These are phyloP conservation scores for Syritta pipiens DNA, from an alignment of 2,888 invertebrate species.

Conservation along the genomic window DNA sequence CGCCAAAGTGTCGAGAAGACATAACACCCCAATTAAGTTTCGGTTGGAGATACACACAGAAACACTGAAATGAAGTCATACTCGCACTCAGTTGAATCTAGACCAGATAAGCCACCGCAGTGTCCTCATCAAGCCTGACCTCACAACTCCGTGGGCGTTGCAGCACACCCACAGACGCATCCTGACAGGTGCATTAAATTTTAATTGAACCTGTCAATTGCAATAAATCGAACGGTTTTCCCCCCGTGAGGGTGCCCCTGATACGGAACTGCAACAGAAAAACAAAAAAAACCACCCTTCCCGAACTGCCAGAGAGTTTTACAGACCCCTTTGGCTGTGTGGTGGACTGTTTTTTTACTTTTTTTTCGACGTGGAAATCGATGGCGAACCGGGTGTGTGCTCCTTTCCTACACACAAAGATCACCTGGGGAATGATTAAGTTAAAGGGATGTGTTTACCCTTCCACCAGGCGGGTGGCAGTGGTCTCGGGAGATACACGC, in stretches of 20 bases:
- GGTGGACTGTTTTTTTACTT: constrained; percentile 4
- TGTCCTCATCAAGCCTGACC: no score
- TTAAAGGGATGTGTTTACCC: constrained; percentile 28
- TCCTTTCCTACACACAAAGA: not conserved
- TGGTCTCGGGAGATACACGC: no score
- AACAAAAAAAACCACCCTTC: not conserved
- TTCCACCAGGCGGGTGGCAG: not conserved
- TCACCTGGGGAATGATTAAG: constrained; percentile 32
- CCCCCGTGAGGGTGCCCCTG: constrained; percentile 8
- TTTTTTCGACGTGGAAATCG: not conserved
- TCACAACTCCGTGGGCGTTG: not conserved
- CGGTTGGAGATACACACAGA: no score
- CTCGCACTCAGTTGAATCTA: no score
- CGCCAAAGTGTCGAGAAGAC: no score
- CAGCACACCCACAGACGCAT: not conserved
- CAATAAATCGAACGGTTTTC: constrained; percentile 22
- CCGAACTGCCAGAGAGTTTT: no score
- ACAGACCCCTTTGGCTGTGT: no score
- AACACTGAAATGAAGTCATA: no score
- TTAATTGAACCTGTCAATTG: constrained; percentile 55
- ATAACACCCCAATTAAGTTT: no score
- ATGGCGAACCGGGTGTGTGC: constrained; percentile 2
- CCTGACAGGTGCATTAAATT: constrained; percentile 25
- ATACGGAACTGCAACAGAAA: constrained; percentile 10
- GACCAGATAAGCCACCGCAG: no score